phyloP scores from a whole-genome alignment of 2,888 invertebrate genomes.

The Pachymerium ferrugineum region DNA sequence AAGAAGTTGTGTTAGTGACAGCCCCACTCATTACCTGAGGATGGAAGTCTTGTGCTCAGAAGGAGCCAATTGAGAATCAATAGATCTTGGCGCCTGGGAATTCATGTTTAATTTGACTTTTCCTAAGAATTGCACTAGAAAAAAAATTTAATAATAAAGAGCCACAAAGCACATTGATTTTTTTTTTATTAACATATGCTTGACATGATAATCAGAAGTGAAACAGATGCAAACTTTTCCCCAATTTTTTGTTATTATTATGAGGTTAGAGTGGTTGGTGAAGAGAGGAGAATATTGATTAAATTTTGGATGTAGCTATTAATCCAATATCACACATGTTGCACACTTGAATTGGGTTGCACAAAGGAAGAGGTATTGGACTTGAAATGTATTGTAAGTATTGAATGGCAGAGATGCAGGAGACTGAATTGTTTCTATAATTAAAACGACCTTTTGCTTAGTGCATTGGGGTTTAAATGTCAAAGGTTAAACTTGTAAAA shows the following conservation, averaged over 20 bases:
- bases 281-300: no score
- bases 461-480: not conserved
- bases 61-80: conserved; percentile 5
- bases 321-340: not conserved
- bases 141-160: not conserved
- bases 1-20: conserved; percentile 9
- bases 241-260: not conserved
- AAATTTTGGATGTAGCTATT: not conserved
- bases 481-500: not conserved
- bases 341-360: not conserved
- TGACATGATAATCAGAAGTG: no score
- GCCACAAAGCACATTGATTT: not conserved
- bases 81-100: not conserved
- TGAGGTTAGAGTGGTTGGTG: no score
- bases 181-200: not conserved
- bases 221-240: no score
- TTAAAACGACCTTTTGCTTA: conserved; percentile 3
- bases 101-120: not conserved
- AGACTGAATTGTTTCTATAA: not conserved
- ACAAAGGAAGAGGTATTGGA: not conserved
- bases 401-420: not conserved
- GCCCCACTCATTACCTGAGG: conserved; percentile 1
- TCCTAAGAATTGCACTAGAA: not conserved
- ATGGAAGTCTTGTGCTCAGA: conserved; percentile 13
- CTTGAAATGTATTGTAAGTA: not conserved